Evolutionary conservation across 2,888 invertebrate genomes (phyloP), one percentile per base, ranked within the genome.

Genomic region (Lasioglossum zephyrum): DNA sequence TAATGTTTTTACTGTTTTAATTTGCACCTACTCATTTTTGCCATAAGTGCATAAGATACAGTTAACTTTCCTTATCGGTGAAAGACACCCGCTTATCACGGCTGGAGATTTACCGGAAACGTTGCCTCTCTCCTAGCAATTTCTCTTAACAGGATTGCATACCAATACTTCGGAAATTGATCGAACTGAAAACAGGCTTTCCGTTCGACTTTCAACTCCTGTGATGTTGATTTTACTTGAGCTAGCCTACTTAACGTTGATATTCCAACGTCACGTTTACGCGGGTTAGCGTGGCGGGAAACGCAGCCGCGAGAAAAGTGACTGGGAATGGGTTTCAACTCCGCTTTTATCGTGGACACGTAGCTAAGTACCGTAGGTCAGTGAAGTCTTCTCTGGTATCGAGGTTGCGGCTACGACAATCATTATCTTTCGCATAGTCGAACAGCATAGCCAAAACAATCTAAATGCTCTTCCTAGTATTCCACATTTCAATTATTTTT

Each of bases 11-110:
- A 44, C 13, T 13, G 44, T 13, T 44, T 44, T 13, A 44, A 44
- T 44, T 44, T 13, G 11, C 44, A 13, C 44, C 11, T 44, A 44
- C 13, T 44, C 44, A 0, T 11, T 44, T 13, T 44, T 44, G 4
- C 13, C 11, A 44, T 44, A 44, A 44, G 11, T 11, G 44, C 44
- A 44, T 11, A 44, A 11, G 3, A 44, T 44, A 4, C 44, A 39
- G 47, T 79, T 70, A 13, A 82, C 72, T 89, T 77, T 73, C 66
- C 77, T 83, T 89, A 89, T 89, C 89, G 84, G 26, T 77, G 53
- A 60, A 81, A 84, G 73, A 47, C 66, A 16, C n/a, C 18, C 39
- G 11, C 47, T 86, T 83, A 63, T 86, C 73, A 53, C 60, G 31
- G 16, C 16, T 73, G 74, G 63, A 73, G 76, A 60, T 77, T 63